Base-by-base conservation (phyloP, 2,888 invertebrate genomes). In the Drosophila fungiperda region DNA sequence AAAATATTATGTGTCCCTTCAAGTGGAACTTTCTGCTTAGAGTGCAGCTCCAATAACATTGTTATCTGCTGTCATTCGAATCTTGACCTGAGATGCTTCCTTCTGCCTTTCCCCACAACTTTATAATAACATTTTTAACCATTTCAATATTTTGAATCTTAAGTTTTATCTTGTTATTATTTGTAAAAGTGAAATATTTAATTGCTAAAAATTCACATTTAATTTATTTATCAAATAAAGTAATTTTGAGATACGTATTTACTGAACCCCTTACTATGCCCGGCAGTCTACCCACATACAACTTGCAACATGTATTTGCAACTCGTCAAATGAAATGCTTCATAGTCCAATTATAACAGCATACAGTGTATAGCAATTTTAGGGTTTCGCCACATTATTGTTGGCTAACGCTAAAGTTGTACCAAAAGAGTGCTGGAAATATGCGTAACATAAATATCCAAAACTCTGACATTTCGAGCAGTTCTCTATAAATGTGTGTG, bases 371-470 rank as follows among this genome's bases (percentile, higher is more conserved):
- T 52, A 52, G 55, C 35, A 48, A 67, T 66, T 60, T 26, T 29
- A 26, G 67, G 35, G 45, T 29, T 42, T 48, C 35, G 29, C 48
- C 35, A 58, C 50, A 45, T 35, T 55, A 62, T 38, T 35, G 15
- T 52, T 53, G 20, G 11, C 45, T 45, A 66, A 23, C 53, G 29
- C 49, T 40, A 40, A 70, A 61, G 65, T 60, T 68, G 49, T 45
- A 33, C 54, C 76, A 61, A 66, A 84, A 84, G 80, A 69, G 76
- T 74, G 71, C 78, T 69, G 63, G 61, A 73, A 85, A 83, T 82
- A 78, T 76, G 68, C 77, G 75, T 85, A 76, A 77, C 81, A 76
- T 83, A 83, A 79, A 85, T 77, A 76, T 81, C 66, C 68, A 78
- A 76, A 81, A 81, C 79, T 70, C 68, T 66, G 64, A 36, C 54